Evolutionary conservation across 1,140 invertebrate genomes (phyloP).

Genomic region (Tenebrio molitor): DNA sequence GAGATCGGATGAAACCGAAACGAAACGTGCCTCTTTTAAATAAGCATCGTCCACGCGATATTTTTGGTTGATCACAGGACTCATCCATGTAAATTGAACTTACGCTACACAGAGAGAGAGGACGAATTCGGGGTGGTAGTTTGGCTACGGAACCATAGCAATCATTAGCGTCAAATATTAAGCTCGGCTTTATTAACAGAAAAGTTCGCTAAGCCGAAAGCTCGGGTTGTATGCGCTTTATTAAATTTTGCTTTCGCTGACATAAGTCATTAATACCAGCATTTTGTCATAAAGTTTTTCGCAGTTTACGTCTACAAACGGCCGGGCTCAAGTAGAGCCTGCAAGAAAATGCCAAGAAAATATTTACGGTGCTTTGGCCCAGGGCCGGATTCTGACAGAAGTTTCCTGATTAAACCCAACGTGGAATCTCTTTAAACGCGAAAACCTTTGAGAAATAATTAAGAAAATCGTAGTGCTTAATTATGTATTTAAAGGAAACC

Average conservation of each 20-base stretch:
- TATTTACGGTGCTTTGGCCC: slow-evolving; percentile 29
- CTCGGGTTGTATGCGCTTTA: slow-evolving; percentile 45
- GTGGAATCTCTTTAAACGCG: neutral
- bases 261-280: slow-evolving; percentile 47
- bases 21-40: neutral
- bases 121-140: slow-evolving; percentile 1
- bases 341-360: slow-evolving; percentile 38
- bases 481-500: slow-evolving; percentile 8
- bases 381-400: slow-evolving; percentile 2
- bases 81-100: slow-evolving; percentile 11
- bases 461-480: neutral
- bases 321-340: slow-evolving; percentile 23
- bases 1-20: neutral
- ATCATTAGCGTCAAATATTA: slow-evolving; percentile 51
- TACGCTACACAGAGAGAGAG: slow-evolving; percentile 11
- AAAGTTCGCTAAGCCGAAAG: slow-evolving; percentile 47
- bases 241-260: slow-evolving; percentile 52
- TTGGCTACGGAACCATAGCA: slow-evolving; percentile 40
- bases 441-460: neutral
- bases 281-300: slow-evolving; percentile 48
- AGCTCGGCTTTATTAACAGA: slow-evolving; percentile 49
- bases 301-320: slow-evolving; percentile 33
- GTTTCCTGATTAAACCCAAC: slow-evolving; percentile 9
- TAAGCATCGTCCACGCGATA: slow-evolving; percentile 2
- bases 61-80: slow-evolving; percentile 3